Evolutionary conservation across 2,888 invertebrate species (phyloP).

Genomic region (Chloromyia formosa): DNA sequence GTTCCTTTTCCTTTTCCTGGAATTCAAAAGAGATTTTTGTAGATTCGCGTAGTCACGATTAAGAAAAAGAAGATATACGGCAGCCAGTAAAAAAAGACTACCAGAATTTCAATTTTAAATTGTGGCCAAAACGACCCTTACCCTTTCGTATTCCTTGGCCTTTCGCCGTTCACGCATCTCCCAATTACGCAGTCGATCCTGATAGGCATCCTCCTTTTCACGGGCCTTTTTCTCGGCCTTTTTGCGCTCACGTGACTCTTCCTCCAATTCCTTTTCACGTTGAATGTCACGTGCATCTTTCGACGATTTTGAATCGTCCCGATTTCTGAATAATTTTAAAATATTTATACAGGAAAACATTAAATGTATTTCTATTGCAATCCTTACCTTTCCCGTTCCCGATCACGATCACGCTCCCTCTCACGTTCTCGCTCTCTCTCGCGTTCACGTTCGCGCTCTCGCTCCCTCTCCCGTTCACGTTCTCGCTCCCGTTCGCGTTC

Average conservation of each 20-base stretch:
- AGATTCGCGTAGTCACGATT: too few relatives aligned
- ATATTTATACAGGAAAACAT: too few relatives aligned
- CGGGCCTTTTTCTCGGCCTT: slow-evolving; percentile 89
- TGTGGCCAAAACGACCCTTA: slow-evolving; percentile 3
- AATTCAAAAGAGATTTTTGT: slow-evolving; percentile 7
- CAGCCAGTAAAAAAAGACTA: too few relatives aligned
- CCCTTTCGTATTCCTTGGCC: slow-evolving; percentile 86
- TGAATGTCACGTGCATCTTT: slow-evolving; percentile 72
- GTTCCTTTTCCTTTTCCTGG: slow-evolving; percentile 81
- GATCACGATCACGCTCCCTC: slow-evolving; percentile 65
- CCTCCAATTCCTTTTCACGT: slow-evolving; percentile 85
- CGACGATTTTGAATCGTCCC: slow-evolving; percentile 66
- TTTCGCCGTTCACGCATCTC: slow-evolving; percentile 90
- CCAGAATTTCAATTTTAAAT: too few relatives aligned
- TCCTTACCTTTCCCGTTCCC: slow-evolving; percentile 62
- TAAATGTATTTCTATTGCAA: too few relatives aligned
- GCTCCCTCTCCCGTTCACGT: slow-evolving; percentile 66
- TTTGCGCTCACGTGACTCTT: slow-evolving; percentile 90
- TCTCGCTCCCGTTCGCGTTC: slow-evolving; percentile 65
- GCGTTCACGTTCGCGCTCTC: slow-evolving; percentile 68
- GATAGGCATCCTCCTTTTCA: slow-evolving; percentile 97
- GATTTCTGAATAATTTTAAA: slow-evolving; percentile 53
- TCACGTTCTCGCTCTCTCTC: slow-evolving; percentile 68
- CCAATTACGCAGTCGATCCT: slow-evolving; percentile 83
- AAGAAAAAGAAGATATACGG: too few relatives aligned